Base-by-base conservation (phyloP, 2,113 vertebrate species). In the Phalacrocorax brasilianus region DNA sequence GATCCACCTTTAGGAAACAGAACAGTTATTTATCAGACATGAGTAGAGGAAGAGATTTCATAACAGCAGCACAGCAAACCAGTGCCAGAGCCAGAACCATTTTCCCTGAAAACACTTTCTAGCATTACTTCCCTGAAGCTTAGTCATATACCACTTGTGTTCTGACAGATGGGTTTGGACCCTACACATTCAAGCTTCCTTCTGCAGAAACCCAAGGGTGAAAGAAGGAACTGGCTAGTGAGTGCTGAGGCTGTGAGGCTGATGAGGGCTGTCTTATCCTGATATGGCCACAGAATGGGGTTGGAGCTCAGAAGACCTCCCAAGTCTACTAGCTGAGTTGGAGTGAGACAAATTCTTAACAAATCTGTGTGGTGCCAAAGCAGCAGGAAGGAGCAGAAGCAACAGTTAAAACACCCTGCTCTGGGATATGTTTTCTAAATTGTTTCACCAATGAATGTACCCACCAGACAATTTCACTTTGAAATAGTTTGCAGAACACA, bases 1-100 rank as follows among this genome's bases (percentile, higher is more conserved):
- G 95, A 32, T 33, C 96, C 98, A 97, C 98, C 98, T 98, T 93
- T 52, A 86, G 85, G 95, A 88, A 95, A 98, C 20, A 97, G 75
- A 97, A 91, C 45, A 17, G 83, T 42, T 53, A 82, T 23, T 89
- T 33, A 40, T 94, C 80, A 97, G 47, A 84, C 30, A 53, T 8
- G 30, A 65, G 35, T 8, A 62, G 32, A 53, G 45, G 56, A 77
- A 55, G 42, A 45, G 30, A 23, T 82, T 91, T 68, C 59, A 73
- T 56, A 52, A 76, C 9, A 82, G 47, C 15, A 66, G 11, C 8
- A 11, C 1, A 88, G 42, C 70, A 85, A 87, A 81, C 6, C 56
- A 88, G 42, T 82, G 47, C 21, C 45, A 85, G 11, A 78, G 6
- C 24, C 30, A 40, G 18, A 72, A 35, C 21, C 15, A 21, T 38